Percentiles rank a stretch among this genome's conserved stretches.
Conservation (phyloP, 2,797 vertebrate species). For the Anguilla pacifica region DNA sequence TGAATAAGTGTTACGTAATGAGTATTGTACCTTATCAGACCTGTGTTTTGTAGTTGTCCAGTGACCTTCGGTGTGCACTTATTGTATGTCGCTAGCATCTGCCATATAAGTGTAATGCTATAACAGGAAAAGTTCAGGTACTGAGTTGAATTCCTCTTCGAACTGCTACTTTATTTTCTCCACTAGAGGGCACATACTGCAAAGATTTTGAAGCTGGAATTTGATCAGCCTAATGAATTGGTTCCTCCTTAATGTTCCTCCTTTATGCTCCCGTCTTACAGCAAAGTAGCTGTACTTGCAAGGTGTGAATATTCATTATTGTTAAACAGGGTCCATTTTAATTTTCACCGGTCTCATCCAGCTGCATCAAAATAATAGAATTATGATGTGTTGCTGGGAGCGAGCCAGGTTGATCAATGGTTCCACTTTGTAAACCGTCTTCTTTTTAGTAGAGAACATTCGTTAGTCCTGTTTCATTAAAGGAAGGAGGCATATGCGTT, state of each 20-base stretch:
- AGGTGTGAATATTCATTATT: neutral
- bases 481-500: neutral
- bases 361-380: neutral
- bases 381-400: neutral
- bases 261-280: no score
- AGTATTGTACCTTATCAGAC: no score
- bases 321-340: neutral
- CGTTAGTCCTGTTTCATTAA: neutral
- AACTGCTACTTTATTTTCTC: neutral
- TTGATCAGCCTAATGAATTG: neutral
- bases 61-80: no score
- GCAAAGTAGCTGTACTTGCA: neutral
- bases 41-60: no score
- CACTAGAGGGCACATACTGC: constrained; percentile 31
- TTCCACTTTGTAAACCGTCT: neutral
- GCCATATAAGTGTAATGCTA: no score
- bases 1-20: no score
- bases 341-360: neutral
- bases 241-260: neutral
- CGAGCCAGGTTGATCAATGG: neutral
- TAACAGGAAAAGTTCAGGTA: neutral
- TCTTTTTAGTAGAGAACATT: neutral
- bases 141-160: neutral
- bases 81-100: no score
- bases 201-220: constrained; percentile 49